Evolutionary conservation across 2,888 invertebrate genomes (phyloP).

Genomic region (Spisula solida): DNA sequence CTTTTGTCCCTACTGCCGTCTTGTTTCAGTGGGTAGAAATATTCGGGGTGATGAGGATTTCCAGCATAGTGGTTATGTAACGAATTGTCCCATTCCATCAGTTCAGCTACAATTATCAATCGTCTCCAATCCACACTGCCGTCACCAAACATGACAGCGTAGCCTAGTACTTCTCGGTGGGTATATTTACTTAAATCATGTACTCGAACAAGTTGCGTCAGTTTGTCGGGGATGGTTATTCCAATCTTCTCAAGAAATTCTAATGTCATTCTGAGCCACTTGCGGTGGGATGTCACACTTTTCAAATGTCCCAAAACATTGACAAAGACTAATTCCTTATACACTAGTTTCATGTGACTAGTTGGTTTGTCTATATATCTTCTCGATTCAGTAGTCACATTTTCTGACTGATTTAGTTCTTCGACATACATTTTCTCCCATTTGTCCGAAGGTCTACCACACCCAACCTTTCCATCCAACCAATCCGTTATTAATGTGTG

Average conservation of each 20-base stretch:
- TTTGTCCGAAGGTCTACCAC: slow-evolving; percentile 52
- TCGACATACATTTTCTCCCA: slow-evolving; percentile 50
- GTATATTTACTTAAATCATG: slow-evolving; percentile 70
- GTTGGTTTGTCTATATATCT: neutral
- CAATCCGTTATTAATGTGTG: slow-evolving; percentile 45
- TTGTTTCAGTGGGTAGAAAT: slow-evolving; percentile 54
- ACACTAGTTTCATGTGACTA: slow-evolving; percentile 11
- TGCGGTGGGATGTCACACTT: slow-evolving; percentile 55
- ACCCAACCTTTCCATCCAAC: slow-evolving; percentile 58
- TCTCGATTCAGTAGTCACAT: neutral
- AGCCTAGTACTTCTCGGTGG: slow-evolving; percentile 63
- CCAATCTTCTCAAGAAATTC: slow-evolving; percentile 54
- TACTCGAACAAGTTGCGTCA: slow-evolving; percentile 42
- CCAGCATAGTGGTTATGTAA: slow-evolving; percentile 59
- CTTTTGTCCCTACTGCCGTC: slow-evolving; percentile 50
- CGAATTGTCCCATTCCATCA: slow-evolving; percentile 56
- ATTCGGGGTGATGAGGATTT: slow-evolving; percentile 72
- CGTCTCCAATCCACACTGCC: slow-evolving; percentile 46
- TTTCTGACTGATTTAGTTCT: slow-evolving; percentile 38
- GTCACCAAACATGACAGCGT: slow-evolving; percentile 68
- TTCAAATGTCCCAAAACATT: slow-evolving; percentile 57
- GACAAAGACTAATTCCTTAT: slow-evolving; percentile 43
- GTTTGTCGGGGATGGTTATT: slow-evolving; percentile 48
- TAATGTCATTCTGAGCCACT: slow-evolving; percentile 57
- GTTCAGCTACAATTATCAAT: slow-evolving; percentile 53